These are phyloP conservation scores for Rhopalosiphum maidis DNA, from an alignment of 1,140 invertebrate species.

Conservation along the genomic window DNA sequence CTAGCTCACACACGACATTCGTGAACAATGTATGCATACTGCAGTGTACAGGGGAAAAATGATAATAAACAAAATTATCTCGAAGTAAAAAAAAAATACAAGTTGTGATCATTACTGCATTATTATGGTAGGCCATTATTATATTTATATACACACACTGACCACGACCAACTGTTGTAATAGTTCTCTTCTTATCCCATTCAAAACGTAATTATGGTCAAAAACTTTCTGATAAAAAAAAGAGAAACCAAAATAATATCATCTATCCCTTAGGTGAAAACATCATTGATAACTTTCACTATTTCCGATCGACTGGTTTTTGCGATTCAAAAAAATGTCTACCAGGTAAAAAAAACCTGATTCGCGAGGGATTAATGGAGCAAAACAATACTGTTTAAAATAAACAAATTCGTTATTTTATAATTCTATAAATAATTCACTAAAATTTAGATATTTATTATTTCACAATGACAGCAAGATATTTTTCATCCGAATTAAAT, in stretches of 20 bases:
- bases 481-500: background rate
- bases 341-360: constrained; percentile 6
- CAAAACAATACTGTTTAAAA: constrained; percentile 30
- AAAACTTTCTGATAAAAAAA: constrained; percentile 56
- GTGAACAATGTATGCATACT: constrained; percentile 19
- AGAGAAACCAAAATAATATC: constrained; percentile 50
- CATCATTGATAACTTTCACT: constrained; percentile 53
- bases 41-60: background rate
- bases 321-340: constrained; percentile 46
- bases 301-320: constrained; percentile 53
- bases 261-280: constrained; percentile 55
- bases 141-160: constrained; percentile 43
- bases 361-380: constrained; percentile 45
- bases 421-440: background rate
- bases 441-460: background rate
- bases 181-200: constrained; percentile 35
- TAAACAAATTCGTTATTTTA: constrained; percentile 31
- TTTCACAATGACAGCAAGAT: background rate
- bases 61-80: constrained; percentile 57
- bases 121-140: constrained; percentile 46
- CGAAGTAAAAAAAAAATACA: constrained; percentile 34
- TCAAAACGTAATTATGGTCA: constrained; percentile 55
- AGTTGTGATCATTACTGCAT: constrained; percentile 53
- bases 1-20: constrained; percentile 46
- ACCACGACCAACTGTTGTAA: constrained; percentile 44